phyloP scores from a whole-genome alignment of 2,113 vertebrate species.

The Myrmophylax atrothorax region DNA sequence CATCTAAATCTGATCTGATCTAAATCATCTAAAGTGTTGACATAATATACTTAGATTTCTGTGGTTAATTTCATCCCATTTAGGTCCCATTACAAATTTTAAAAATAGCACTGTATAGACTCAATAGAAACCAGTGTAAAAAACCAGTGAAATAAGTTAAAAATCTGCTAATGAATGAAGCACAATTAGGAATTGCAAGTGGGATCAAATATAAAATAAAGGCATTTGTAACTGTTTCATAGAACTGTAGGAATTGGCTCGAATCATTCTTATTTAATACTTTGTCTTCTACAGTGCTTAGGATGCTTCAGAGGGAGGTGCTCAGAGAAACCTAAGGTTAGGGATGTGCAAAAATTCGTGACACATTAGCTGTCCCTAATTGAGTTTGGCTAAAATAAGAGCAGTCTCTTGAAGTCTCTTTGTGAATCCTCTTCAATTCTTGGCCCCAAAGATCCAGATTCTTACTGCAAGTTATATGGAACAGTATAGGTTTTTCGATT shows the following conservation, averaged over 20 bases:
- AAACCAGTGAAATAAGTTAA: background rate
- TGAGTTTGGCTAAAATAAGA: background rate
- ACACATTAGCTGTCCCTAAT: background rate
- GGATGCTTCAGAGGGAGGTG: background rate
- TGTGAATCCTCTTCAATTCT: background rate
- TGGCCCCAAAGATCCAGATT: background rate
- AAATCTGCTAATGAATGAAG: background rate
- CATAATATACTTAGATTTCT: background rate
- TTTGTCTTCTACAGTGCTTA: background rate
- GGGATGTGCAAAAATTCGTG: background rate
- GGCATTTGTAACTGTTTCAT: background rate
- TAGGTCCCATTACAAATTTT: background rate
- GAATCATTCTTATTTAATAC: background rate
- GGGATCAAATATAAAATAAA: background rate
- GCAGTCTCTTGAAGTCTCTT: background rate
- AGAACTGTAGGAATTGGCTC: background rate
- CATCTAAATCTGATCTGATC: background rate
- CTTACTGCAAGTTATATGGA: background rate
- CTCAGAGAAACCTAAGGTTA: background rate
- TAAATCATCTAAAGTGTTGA: conserved; percentile 5
- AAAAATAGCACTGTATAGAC: background rate
- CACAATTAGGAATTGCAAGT: background rate
- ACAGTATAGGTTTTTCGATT: background rate
- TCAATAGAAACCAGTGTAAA: background rate
- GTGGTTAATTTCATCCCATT: background rate